Evolutionary conservation across 1,140 invertebrate species (phyloP).

Genomic region (Drosophila sproati): DNA sequence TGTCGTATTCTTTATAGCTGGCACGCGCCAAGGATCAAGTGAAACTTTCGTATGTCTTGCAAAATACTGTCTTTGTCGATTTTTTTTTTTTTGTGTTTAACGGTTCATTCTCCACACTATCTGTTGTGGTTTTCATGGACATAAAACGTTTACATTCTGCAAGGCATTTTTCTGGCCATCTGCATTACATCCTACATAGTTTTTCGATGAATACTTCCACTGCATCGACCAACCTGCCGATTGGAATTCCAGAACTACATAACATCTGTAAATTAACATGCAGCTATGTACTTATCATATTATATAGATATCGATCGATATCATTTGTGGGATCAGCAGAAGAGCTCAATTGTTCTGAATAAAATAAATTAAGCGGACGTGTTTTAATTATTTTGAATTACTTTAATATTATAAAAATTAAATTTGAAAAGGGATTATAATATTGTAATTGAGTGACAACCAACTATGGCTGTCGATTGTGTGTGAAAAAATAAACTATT

Average conservation of each 20-base stretch:
- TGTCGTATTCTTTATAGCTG: slow-evolving; percentile 24
- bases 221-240: slow-evolving; percentile 25
- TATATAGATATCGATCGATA: too few species aligned
- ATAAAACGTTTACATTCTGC: background rate
- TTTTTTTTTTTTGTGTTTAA: slow-evolving; percentile 92
- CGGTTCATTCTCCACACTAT: slow-evolving; percentile 89
- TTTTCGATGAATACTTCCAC: slow-evolving; percentile 63
- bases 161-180: slow-evolving; percentile 54
- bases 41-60: slow-evolving; percentile 87
- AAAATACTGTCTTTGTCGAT: slow-evolving; percentile 89
- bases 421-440: slow-evolving; percentile 22
- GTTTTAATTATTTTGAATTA: slow-evolving; percentile 4
- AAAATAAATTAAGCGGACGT: too few species aligned
- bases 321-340: too few species aligned
- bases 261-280: too few species aligned
- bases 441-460: background rate
- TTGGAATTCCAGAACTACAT: background rate
- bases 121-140: slow-evolving; percentile 71
- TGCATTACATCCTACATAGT: slow-evolving; percentile 51
- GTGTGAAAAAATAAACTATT: background rate
- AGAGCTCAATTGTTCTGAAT: too few species aligned
- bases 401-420: slow-evolving; percentile 16
- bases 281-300: too few species aligned
- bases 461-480: slow-evolving; percentile 19
- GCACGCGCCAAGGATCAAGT: slow-evolving; percentile 88